Conservation (phyloP, 2,797 vertebrate genomes). For the Pangasius djambal region DNA sequence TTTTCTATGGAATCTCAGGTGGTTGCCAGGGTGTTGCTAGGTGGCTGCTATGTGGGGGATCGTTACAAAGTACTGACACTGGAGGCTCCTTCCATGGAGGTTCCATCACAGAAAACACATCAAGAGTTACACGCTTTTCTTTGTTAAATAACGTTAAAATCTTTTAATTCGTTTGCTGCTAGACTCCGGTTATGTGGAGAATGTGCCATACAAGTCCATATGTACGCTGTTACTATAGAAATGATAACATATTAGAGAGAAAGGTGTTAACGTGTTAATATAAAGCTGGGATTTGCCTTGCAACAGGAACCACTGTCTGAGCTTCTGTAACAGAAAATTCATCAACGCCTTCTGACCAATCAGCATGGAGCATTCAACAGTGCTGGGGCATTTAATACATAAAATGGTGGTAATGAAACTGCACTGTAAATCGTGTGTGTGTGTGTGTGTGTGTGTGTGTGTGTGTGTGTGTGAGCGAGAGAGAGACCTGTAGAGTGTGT, state of each 20-base stretch:
- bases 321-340: not conserved
- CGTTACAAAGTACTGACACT: not conserved
- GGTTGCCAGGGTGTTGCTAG: not conserved
- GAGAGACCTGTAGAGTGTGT: conserved; percentile 84
- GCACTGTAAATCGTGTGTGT: not conserved
- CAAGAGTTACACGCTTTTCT: not conserved
- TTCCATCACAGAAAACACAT: not conserved
- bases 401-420: not conserved
- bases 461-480: not conserved
- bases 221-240: not conserved
- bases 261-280: not conserved
- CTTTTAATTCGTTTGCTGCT: not conserved
- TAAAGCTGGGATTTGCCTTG: not conserved
- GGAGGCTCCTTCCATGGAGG: not conserved
- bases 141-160: not conserved
- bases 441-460: not conserved
- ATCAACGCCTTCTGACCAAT: not conserved
- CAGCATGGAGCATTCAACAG: not conserved
- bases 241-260: not conserved
- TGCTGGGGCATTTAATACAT: not conserved
- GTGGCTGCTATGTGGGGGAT: not conserved
- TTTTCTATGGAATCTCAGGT: not conserved
- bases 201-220: not conserved
- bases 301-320: not conserved
- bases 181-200: not conserved